Evolutionary conservation across 2,888 invertebrate species (phyloP), one percentile per base, ranked within the genome.

Genomic region (Tinea pellionella): DNA sequence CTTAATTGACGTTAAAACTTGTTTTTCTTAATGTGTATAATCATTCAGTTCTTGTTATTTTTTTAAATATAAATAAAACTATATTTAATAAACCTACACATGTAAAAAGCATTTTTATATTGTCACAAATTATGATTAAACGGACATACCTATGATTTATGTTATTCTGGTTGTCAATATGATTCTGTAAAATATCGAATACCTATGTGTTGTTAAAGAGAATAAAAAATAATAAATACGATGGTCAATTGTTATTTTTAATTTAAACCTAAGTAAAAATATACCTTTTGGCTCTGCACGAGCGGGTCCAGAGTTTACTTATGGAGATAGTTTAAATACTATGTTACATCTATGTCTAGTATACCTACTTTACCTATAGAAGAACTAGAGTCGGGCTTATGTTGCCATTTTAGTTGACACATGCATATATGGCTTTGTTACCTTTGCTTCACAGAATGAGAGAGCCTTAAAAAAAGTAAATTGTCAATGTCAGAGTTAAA

Each of bases 171-270:
- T 82, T 86, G 82, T 87, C 86, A 81, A 85, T 84, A 88, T 78
- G 86, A 88, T 88, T 88, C 88, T 88, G 88, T 88, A 88, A 87
- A 80, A 84, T 88, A 87, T 85, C 84, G 85, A 87, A 80, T 88
- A 47, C 47, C 47, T 55, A 88, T 88, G 88, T 88, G 88, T 88
- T 88, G 88, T 88, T 88, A 84, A 87, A 88, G 80, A 87, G 81
- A 87, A 87, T 86, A 84, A 88, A 88, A 24, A 85, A 77, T 82
- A 85, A 85, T 83, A 82, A 86, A 86, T 86, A 81, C 76, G 70
- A 77, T 80, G 68, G 78, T 75, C 75, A 74, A 69, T 32, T 29
- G 1, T 47, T 47, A 47, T 47, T 47, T 47, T 47, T 47, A 47
- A 15, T 47, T 47, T 4, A 47, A 47, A 1, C 8, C 47, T 47